Base-by-base conservation (phyloP, 92 coral and sea anemone genomes). In the Heliopora coerulea region DNA sequence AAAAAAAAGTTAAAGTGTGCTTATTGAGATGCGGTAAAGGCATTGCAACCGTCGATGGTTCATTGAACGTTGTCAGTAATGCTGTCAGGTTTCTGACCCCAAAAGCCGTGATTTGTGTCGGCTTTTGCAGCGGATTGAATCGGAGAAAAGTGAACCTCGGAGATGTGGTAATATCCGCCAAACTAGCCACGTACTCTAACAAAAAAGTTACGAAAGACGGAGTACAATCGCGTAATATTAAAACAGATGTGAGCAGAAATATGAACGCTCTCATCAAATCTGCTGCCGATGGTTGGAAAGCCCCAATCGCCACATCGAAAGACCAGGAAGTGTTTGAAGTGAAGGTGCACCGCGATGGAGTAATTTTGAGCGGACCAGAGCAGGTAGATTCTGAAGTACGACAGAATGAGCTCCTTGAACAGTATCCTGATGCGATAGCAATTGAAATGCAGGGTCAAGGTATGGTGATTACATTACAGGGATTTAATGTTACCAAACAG, bases 361-460 rank as follows among this genome's bases (percentile, higher is more conserved):
- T 26, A 28, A 25, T 82, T 48, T 57, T 76, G 57, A 82, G 86
- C 59, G 87, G 87, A 0, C 83, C 87, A 8, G 79, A 83, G 66
- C 54, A 68, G 26, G 83, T 78, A 0, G 42, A 67, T 46, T 60
- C 65, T 50, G 49, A 33, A 5, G 59, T 49, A 42, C 68, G 79
- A 20, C 72, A 83, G 8, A 50, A 61, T 26, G 83, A 83, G 33
- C 82, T 83, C 30, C 65, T 77, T 56, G 28, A 72, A 39, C 44
- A 28, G 21, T 49, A 56, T 30, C 78, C 35, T 24, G 41, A 75
- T 48, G 86, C 86, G 41, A 28, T 75, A n/a, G 86, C 86, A 29
- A 65, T 67, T 54, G 86, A 82, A 41, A 82, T 75, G 86, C 82
- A 82, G 44, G 86, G 86, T 12, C 70, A 65, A 82, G 86, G 86